Percentiles rank a stretch among this genome's conserved stretches.
These are phyloP conservation scores for Sebastes iracundus DNA, from an alignment of 2,797 vertebrate genomes.

Conservation along the genomic window DNA sequence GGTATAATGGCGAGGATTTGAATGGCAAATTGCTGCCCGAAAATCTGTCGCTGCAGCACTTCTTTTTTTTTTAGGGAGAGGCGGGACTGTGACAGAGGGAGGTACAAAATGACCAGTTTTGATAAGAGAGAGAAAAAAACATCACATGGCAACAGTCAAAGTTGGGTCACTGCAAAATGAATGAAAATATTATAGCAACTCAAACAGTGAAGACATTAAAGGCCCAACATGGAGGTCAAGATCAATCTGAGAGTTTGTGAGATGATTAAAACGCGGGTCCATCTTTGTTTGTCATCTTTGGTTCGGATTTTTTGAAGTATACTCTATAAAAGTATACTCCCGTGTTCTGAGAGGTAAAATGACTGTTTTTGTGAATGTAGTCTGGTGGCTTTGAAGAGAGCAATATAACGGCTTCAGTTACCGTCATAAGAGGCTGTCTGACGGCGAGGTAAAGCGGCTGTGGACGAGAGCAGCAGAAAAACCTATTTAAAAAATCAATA, in stretches of 20 bases:
- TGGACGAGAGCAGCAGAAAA: too few species aligned
- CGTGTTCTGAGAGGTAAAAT: too few species aligned
- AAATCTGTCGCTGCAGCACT: constrained; percentile 61
- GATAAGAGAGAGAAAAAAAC: constrained; percentile 13
- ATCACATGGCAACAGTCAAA: neutral
- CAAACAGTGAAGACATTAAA: neutral
- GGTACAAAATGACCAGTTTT: constrained; percentile 38
- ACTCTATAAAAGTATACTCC: too few species aligned
- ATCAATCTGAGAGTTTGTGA: neutral
- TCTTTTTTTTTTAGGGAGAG: constrained; percentile 40
- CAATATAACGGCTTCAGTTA: too few species aligned
- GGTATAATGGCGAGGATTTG: constrained; percentile 79
- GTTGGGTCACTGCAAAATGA: neutral
- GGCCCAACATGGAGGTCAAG: neutral
- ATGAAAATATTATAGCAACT: neutral
- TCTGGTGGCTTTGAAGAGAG: too few species aligned
- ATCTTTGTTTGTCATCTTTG: too few species aligned
- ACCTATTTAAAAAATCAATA: too few species aligned
- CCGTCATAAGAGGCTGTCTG: fast-evolving
- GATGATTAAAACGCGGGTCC: neutral
- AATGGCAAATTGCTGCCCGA: constrained; percentile 83
- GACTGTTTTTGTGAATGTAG: too few species aligned
- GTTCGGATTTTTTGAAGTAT: too few species aligned
- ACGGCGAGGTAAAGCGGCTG: too few species aligned
- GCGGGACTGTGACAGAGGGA: constrained; percentile 40